Conservation (phyloP, 2,797 vertebrate species). For the Pteronotus mesoamericanus region DNA sequence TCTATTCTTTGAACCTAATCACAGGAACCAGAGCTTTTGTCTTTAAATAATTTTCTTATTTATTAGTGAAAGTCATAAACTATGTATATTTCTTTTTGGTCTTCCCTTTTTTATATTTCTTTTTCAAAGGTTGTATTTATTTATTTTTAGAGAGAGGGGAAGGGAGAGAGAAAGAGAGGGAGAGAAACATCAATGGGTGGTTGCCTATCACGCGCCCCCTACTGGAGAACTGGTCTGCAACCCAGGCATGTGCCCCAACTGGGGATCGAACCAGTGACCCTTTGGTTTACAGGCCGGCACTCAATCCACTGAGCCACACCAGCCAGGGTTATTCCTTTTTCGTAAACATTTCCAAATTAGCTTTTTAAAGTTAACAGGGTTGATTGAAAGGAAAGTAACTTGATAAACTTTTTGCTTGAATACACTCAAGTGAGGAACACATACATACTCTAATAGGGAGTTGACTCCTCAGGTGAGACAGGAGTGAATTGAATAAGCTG, state of each 20-base stretch:
- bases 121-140: no score
- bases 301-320: no score
- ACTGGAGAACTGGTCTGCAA: no score
- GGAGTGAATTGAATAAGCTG: not conserved
- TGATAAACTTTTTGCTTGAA: not conserved
- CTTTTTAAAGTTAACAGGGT: constrained; percentile 55
- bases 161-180: no score
- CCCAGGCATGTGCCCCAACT: no score
- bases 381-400: constrained; percentile 16
- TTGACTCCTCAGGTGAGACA: not conserved
- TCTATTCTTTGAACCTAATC: constrained; percentile 73
- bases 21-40: constrained; percentile 80
- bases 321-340: no score
- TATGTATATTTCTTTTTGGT: not conserved
- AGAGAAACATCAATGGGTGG: no score
- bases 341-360: constrained; percentile 66
- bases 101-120: not conserved
- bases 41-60: not conserved
- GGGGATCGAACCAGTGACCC: no score
- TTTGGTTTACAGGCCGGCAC: no score
- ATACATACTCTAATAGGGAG: not conserved
- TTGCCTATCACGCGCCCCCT: no score
- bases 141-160: no score
- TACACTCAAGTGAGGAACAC: not conserved
- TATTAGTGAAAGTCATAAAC: not conserved